phyloP scores from a whole-genome alignment of 2,797 vertebrate genomes.

The Danio tinwini region DNA sequence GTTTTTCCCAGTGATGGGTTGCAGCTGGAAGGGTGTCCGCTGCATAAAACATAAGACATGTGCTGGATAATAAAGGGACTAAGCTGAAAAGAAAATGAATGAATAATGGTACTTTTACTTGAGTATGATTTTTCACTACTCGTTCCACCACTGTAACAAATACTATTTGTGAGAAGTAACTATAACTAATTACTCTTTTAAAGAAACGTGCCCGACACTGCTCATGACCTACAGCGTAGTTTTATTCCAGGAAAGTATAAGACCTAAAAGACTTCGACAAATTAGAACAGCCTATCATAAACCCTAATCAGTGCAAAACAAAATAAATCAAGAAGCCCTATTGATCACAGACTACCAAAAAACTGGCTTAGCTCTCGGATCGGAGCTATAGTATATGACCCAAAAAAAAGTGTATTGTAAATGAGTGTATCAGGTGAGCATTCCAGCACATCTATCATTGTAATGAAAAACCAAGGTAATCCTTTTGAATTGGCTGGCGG shows the following conservation, averaged over 20 bases:
- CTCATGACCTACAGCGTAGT: neutral
- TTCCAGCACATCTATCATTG: slow-evolving; percentile 52
- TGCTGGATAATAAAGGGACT: no score
- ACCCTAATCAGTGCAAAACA: neutral
- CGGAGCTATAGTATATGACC: slow-evolving; percentile 31
- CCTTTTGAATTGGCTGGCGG: slow-evolving; percentile 50
- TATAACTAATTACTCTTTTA: no score
- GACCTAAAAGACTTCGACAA: neutral
- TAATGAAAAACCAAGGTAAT: slow-evolving; percentile 57
- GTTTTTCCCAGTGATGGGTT: no score
- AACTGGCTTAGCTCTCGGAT: neutral
- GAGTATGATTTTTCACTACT: no score
- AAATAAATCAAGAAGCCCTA: neutral
- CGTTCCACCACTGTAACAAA: no score
- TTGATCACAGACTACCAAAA: neutral
- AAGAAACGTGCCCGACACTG: no score
- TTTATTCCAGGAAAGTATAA: neutral
- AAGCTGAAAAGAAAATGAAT: no score
- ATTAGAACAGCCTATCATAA: neutral
- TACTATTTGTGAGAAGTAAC: no score
- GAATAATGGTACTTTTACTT: no score
- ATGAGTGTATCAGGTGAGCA: slow-evolving; percentile 56
- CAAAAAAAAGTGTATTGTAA: slow-evolving; percentile 48
- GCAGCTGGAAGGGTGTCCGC: no score
- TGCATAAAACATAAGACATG: no score